Evolutionary conservation across 2,797 vertebrate species (phyloP).

Genomic region (Gallinago stenura): DNA sequence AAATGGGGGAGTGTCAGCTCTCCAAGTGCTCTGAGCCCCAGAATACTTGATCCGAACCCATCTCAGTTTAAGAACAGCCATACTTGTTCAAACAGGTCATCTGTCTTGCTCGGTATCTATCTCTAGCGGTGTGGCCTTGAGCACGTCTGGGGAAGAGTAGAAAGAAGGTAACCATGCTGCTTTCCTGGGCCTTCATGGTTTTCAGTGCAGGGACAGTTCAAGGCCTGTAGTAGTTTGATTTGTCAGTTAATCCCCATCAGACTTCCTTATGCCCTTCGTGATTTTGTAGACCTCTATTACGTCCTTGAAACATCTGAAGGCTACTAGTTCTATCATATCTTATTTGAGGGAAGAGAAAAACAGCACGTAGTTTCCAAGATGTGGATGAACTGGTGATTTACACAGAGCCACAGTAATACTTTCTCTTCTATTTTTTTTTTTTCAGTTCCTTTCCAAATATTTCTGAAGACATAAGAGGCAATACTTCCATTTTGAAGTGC

Average conservation of each 20-base stretch:
- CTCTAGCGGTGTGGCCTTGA: neutral
- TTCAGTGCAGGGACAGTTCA: neutral
- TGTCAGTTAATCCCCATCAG: neutral
- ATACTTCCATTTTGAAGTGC: neutral
- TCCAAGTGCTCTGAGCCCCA: neutral
- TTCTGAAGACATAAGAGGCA: neutral
- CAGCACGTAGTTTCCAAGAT: neutral
- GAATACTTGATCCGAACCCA: neutral
- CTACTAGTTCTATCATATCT: neutral
- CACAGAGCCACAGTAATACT: neutral
- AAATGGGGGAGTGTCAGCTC: neutral
- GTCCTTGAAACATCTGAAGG: neutral
- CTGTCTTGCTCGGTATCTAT: fast-evolving
- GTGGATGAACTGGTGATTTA: neutral
- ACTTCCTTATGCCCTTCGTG: neutral
- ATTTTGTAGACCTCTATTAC: neutral
- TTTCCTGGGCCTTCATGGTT: neutral
- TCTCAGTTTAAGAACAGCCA: neutral
- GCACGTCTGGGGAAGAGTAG: neutral
- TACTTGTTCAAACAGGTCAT: neutral
- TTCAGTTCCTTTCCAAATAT: neutral
- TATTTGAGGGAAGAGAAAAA: neutral
- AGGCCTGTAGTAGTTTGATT: neutral
- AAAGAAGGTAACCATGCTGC: neutral
- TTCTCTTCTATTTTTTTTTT: neutral